Evolutionary conservation across 2,797 vertebrate genomes (phyloP), one percentile per base, ranked within the genome.

Genomic region (Lepus oiostolus): DNA sequence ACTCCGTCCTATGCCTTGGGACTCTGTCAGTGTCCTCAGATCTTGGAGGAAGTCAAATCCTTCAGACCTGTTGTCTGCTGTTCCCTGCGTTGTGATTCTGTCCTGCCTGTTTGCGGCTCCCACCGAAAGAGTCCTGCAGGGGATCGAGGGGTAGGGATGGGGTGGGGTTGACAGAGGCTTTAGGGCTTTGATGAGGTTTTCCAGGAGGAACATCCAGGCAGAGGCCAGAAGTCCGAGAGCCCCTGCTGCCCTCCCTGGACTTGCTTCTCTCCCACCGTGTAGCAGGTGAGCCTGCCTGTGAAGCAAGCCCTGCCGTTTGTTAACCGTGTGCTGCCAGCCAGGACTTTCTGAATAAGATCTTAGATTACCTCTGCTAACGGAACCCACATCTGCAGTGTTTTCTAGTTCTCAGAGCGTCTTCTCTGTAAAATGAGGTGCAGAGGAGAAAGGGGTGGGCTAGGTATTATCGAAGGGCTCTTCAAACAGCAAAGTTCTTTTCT

Each of bases 371-470:
- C 42, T 76, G 19, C 90, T 9, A 47, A 28, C 32, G 13, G 24
- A 16, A 52, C 67, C 71, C 50, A 38, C 26, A 50, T 63, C 95
- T 67, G 7, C 7, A 13, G 2, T 58, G 75, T 32, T 68, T 90
- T 93, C 11, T 35, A 75, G 52, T 89, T 83, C 63, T 38, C 76
- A 91, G 52, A 86, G 26, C 54, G 21, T 88, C 85, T 91, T 26
- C 72, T 94, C 72, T 92, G 7, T 19, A 19, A 72, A 38, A 22
- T 32, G 22, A 52, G 28, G 19, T 80, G 2, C 30, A 63, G 72
- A 71, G 77, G 30, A 95, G 50, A 94, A 68, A 83, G 62, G 38
- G 24, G 77, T 87, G 67, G 38, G 7, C 21, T 32, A 42, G 60
- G 30, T 85, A 7, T 80, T 84, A 52, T 60, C 16, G 50, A 60